A percentile compares a stretch with the other conserved stretches of the same genome.
phyloP scores from a whole-genome alignment of 2,113 vertebrate genomes.

The Mesitornis unicolor region DNA sequence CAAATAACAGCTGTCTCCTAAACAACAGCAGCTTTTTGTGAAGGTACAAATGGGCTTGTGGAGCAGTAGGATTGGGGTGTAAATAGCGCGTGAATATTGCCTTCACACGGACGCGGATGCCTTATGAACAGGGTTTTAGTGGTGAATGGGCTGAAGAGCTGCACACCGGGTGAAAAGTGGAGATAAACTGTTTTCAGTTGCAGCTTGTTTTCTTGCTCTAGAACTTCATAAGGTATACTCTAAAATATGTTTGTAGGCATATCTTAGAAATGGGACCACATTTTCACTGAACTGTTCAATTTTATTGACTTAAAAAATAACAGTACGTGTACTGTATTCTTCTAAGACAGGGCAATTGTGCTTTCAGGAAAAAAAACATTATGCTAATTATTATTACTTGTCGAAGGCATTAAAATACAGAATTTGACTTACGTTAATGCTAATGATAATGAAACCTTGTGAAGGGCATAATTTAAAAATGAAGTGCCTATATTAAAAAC shows the following conservation, averaged over 20 bases:
- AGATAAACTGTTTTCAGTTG: background rate
- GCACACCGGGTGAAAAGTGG: fast-evolving
- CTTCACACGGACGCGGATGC: background rate
- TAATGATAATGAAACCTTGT: background rate
- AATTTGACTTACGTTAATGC: background rate
- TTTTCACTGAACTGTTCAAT: background rate
- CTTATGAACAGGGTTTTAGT: fast-evolving
- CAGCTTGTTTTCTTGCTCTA: background rate
- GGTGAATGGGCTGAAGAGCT: background rate
- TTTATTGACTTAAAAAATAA: background rate
- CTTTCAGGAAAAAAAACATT: background rate
- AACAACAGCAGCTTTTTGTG: background rate
- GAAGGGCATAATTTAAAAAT: background rate
- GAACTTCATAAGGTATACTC: background rate
- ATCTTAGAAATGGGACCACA: background rate
- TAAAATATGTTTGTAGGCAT: fast-evolving
- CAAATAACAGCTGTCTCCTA: background rate
- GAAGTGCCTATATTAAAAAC: background rate
- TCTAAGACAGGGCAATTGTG: background rate
- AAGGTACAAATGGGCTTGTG: background rate
- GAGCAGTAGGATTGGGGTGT: fast-evolving
- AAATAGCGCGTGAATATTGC: fast-evolving
- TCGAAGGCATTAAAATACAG: background rate
- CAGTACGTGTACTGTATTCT: background rate
- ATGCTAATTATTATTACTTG: background rate